These are phyloP conservation scores for Leptogaster cylindrica DNA, from an alignment of 2,888 invertebrate species.

Conservation along the genomic window DNA sequence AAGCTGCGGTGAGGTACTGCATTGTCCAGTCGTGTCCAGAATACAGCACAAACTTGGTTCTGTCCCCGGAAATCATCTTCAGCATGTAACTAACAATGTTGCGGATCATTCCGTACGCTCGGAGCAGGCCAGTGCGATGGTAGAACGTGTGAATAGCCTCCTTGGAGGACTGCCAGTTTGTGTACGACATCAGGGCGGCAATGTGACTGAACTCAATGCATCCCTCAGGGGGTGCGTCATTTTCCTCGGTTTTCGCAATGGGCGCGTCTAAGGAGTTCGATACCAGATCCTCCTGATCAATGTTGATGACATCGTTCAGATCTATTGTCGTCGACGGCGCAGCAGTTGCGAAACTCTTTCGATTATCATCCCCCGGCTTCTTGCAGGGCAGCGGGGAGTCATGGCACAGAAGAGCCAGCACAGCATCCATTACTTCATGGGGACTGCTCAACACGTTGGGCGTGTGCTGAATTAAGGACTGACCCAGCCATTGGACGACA, in stretches of 20 bases:
- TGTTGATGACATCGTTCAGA: conserved; percentile 60
- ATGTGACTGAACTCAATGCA: conserved; percentile 77
- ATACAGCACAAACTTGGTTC: conserved; percentile 78
- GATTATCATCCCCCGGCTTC: conserved; percentile 43
- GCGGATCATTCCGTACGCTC: conserved; percentile 82
- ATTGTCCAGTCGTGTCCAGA: conserved; percentile 93
- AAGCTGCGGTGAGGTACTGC: conserved; percentile 79
- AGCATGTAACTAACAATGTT: conserved; percentile 84
- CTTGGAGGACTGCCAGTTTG: conserved; percentile 79
- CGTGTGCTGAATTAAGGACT: conserved; percentile 72
- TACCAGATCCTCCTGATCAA: conserved; percentile 59
- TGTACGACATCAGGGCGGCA: conserved; percentile 78
- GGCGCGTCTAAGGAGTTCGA: conserved; percentile 50
- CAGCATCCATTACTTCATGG: conserved; percentile 72
- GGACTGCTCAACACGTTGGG: conserved; percentile 69
- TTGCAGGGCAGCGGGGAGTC: conserved; percentile 79
- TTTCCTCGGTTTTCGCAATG: conserved; percentile 54
- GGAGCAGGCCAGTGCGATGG: conserved; percentile 71
- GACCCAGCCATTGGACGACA: conserved; percentile 70
- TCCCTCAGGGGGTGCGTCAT: conserved; percentile 53
- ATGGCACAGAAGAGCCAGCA: conserved; percentile 86
- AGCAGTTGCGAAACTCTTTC: conserved; percentile 30
- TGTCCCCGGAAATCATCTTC: conserved; percentile 77
- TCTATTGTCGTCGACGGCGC: conserved; percentile 53
- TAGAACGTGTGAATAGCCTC: conserved; percentile 67